Conservation (phyloP, 2,113 vertebrate genomes). For the Alexandromys fortis region DNA sequence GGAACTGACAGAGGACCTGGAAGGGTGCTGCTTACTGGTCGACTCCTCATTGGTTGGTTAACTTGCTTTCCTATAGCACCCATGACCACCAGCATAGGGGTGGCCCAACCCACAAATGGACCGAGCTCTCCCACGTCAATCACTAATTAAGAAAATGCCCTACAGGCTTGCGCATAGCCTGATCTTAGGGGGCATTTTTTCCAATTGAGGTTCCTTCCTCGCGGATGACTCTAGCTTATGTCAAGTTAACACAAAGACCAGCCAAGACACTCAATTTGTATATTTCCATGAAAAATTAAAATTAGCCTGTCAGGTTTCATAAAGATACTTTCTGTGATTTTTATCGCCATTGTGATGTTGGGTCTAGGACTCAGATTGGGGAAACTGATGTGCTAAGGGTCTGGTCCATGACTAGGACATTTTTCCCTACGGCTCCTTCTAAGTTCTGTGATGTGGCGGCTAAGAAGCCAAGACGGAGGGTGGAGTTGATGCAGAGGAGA, state of each 20-base stretch:
- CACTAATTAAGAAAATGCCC: too few species aligned
- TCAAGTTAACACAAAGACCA: background rate
- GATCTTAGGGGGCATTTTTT: background rate
- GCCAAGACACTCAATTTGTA: background rate
- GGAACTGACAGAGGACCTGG: too few species aligned
- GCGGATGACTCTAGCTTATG: background rate
- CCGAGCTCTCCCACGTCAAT: too few species aligned
- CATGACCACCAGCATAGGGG: too few species aligned
- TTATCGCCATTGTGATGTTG: background rate
- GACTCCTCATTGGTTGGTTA: too few species aligned
- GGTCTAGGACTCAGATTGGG: background rate
- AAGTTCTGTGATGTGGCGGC: background rate
- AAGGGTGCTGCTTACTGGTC: too few species aligned
- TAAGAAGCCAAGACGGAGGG: too few species aligned
- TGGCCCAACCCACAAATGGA: too few species aligned
- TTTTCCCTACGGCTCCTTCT: background rate
- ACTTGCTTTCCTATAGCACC: too few species aligned
- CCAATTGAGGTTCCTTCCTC: too few species aligned
- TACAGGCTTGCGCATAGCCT: too few species aligned
- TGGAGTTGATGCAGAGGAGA: background rate
- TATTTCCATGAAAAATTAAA: background rate
- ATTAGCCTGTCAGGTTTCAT: background rate
- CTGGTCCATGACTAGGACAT: accelerated
- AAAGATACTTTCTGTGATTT: background rate
- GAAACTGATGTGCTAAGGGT: background rate